phyloP scores from a whole-genome alignment of 1,140 invertebrate genomes.

The Drosophila neocordata region DNA sequence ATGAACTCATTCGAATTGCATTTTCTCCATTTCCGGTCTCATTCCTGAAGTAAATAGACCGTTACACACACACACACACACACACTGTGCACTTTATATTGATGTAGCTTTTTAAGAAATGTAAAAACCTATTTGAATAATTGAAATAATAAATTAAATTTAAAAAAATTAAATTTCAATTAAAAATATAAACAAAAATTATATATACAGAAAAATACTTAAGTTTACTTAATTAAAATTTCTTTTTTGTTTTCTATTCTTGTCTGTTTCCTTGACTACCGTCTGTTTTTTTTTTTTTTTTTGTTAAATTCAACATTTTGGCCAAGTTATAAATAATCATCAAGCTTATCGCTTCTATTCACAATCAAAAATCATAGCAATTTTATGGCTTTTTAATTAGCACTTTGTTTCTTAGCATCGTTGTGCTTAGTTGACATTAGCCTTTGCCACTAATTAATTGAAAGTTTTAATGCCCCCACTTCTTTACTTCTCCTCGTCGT shows the following conservation, averaged over 20 bases:
- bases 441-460: slow-evolving; percentile 4
- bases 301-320: background rate
- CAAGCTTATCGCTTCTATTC: background rate
- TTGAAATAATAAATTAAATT: no score
- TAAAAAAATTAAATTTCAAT: no score
- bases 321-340: background rate
- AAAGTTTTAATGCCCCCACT: background rate
- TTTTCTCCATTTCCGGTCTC: slow-evolving; percentile 9
- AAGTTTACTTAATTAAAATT: no score
- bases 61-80: background rate
- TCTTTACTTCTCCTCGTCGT: no score
- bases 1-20: slow-evolving; percentile 7
- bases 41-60: slow-evolving; percentile 5
- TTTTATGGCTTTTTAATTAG: background rate
- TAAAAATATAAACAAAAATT: no score
- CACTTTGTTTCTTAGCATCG: background rate
- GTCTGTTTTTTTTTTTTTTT: background rate
- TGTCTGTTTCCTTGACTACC: background rate
- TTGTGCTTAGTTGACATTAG: background rate
- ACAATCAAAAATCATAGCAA: background rate
- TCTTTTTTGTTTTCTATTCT: no score
- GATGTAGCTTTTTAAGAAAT: no score
- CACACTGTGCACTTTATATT: background rate
- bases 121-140: no score
- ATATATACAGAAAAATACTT: no score